Evolutionary conservation across 2,888 invertebrate species (phyloP), one percentile per base, ranked within the genome.

Genomic region (Drosophila fulvimacula): DNA sequence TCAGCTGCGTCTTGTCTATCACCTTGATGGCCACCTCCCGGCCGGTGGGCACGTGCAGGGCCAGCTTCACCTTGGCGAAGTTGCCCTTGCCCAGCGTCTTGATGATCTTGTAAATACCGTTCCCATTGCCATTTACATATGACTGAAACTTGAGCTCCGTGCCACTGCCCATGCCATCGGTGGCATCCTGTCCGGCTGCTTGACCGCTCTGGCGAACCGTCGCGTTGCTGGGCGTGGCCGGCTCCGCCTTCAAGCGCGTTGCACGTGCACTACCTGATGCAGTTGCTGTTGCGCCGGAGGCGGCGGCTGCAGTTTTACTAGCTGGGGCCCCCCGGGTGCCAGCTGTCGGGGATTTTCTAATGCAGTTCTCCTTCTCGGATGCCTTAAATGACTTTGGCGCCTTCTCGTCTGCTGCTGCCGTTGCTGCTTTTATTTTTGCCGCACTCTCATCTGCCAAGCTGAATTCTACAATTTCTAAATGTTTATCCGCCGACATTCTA

Each of bases 61-160:
- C 99, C 89, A 99, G 95, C 94, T 99, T 98, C 91, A 99, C 98
- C 94, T 99, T 99, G 93, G 99, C 99, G 94, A 99, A 99, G 95
- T 99, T 99, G 69, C 99, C 99, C 93, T 99, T 99, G 92, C 99
- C 99, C 93, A 99, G 99, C 83, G 99, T 99, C 94, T 99, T 99
- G 92, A 99, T 96, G 92, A 99, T 95, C 93, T 98, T 97, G 94
- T 99, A 99, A 94, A 99, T 99, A 98, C 93, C 99, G 97, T 93
- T 98, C 95, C 89, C 96, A 94, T 78, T 87, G 55, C 80, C 82
- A 46, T 71, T 86, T n/a, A 67, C 76, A 48, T 80, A 76, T 19
- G 86, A 80, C 36, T 79, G 85, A 32, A 76, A 73, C 65, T 81
- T 83, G 34, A 76, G 72, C 21, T 89, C 83, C 10, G 79, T 36